phyloP scores from a whole-genome alignment of 2,797 vertebrate species.

The Enteromius viviparus region DNA sequence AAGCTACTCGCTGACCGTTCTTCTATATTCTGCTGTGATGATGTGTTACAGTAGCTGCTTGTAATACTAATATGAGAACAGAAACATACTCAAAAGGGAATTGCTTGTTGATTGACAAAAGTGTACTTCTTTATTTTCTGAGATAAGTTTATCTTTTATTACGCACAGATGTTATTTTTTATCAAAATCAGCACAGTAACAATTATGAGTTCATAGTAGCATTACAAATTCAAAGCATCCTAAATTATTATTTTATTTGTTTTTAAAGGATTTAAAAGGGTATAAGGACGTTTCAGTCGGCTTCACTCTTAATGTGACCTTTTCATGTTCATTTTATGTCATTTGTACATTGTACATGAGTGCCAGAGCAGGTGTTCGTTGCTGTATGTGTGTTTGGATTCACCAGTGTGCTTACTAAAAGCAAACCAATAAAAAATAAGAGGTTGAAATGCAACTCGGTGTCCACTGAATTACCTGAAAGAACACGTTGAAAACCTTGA shows the following conservation, averaged over 20 bases:
- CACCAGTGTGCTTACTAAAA: slow-evolving; percentile 33
- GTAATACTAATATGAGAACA: neutral
- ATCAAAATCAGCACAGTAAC: neutral
- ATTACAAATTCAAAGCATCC: neutral
- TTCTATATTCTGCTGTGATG: slow-evolving; percentile 10
- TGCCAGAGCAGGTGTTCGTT: neutral
- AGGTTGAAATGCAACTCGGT: neutral
- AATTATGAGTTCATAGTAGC: neutral
- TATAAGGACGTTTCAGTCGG: neutral
- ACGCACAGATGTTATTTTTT: neutral
- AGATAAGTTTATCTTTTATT: neutral
- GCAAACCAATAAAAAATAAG: slow-evolving; percentile 40
- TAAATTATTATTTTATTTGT: neutral
- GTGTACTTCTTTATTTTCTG: slow-evolving; percentile 21
- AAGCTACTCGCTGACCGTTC: neutral
- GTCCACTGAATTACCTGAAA: neutral
- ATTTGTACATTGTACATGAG: neutral
- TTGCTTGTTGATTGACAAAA: slow-evolving; percentile 5
- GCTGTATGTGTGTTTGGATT: slow-evolving; percentile 25
- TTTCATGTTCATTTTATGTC: neutral
- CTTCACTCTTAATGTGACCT: neutral
- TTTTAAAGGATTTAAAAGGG: slow-evolving; percentile 33
- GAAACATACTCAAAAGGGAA: slow-evolving; percentile 15
- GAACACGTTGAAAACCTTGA: neutral
- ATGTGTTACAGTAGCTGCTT: slow-evolving; percentile 21